Conservation (phyloP, 2,113 vertebrate genomes). For the Dendrocopos noguchii region DNA sequence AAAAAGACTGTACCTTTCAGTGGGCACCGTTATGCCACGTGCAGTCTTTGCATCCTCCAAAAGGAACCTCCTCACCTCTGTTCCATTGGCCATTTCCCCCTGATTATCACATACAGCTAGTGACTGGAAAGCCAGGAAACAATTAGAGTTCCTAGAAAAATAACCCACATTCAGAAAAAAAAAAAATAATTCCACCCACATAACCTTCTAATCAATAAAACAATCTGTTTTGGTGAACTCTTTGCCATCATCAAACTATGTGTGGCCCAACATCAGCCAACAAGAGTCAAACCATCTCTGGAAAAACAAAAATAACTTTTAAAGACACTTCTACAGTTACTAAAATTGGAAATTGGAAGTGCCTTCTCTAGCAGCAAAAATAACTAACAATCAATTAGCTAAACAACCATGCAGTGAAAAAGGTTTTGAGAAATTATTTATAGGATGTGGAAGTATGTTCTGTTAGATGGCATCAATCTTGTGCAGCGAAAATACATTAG, state of each 20-base stretch:
- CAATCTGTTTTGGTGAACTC: not conserved
- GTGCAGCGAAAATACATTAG: not conserved
- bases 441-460: not conserved
- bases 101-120: not conserved
- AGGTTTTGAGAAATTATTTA: not conserved
- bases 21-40: rapidly evolving
- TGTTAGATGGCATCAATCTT: not conserved
- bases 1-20: not conserved
- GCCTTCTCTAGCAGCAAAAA: not conserved
- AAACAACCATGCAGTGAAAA: not conserved
- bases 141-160: not conserved
- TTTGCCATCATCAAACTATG: not conserved
- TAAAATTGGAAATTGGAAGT: not conserved
- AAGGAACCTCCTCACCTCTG: not conserved
- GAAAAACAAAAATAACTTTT: not conserved
- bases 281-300: not conserved
- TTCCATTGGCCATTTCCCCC: not conserved
- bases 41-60: not conserved
- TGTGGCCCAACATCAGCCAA: not conserved
- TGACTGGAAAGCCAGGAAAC: not conserved
- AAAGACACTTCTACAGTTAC: not conserved
- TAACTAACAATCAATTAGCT: not conserved
- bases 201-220: not conserved
- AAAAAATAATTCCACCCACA: not conserved
- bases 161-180: not conserved